These are phyloP conservation scores for Cygnus buccinator DNA, from an alignment of 2,113 vertebrate species.

Conservation along the genomic window DNA sequence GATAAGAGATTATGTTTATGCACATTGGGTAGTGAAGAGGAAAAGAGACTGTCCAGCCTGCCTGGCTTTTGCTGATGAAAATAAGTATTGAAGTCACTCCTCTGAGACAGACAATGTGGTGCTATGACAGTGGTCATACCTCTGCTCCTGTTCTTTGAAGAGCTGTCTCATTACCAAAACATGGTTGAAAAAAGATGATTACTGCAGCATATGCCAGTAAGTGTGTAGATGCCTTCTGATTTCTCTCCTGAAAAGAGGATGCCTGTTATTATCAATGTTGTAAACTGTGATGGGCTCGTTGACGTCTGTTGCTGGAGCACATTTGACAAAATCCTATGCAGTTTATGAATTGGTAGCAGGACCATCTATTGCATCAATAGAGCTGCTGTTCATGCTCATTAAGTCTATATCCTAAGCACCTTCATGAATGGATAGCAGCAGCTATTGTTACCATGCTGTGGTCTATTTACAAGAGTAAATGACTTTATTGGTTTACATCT, in stretches of 20 bases:
- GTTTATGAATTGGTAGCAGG: not conserved
- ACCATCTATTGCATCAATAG: not conserved
- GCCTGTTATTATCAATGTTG: not conserved
- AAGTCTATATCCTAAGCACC: not conserved
- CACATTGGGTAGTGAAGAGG: not conserved
- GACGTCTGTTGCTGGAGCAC: not conserved
- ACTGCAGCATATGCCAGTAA: not conserved
- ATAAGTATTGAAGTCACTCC: not conserved
- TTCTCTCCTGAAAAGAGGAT: not conserved
- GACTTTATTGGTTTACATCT: not conserved
- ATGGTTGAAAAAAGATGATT: not conserved
- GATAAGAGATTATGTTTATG: not conserved
- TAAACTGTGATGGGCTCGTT: not conserved
- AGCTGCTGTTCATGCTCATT: not conserved
- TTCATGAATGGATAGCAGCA: not conserved
- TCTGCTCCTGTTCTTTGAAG: not conserved
- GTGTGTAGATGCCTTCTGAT: not conserved
- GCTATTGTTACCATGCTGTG: not conserved
- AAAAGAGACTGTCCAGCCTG: not conserved
- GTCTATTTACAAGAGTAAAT: not conserved
- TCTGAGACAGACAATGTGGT: not conserved
- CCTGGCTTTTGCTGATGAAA: not conserved
- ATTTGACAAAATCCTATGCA: not conserved
- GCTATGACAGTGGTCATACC: not conserved
- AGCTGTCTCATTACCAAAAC: not conserved